Percentiles rank a stretch among this genome's conserved stretches.
Conservation (phyloP, 2,113 vertebrate genomes). For the Apeltes quadracus region DNA sequence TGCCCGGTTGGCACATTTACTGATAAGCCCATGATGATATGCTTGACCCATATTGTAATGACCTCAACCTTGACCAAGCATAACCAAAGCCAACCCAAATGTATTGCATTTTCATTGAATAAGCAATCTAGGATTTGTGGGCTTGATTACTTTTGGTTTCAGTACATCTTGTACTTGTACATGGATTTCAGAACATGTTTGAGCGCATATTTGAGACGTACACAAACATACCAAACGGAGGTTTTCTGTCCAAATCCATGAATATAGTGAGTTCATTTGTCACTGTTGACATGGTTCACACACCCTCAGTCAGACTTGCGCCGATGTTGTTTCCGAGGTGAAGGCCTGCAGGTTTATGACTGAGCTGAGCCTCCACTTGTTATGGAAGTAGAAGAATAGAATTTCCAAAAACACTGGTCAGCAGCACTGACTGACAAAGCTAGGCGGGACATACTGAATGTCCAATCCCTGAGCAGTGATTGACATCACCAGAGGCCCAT, state of each 20-base stretch:
- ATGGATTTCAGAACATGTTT: neutral
- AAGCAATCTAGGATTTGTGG: neutral
- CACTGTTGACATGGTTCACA: conserved; percentile 6
- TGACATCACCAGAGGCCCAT: conserved; percentile 32
- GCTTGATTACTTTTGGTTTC: neutral
- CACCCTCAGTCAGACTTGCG: neutral
- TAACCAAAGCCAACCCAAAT: neutral
- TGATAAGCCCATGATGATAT: conserved; percentile 5
- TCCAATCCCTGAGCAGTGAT: conserved; percentile 27
- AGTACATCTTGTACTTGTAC: neutral
- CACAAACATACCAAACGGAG: conserved; percentile 20
- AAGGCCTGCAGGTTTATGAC: neutral
- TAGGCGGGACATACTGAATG: conserved; percentile 13
- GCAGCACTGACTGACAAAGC: conserved; percentile 9
- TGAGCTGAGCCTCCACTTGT: neutral
- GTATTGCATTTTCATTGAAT: neutral
- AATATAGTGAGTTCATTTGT: neutral
- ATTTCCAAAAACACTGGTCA: conserved; percentile 11
- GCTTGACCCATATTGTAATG: conserved; percentile 8
- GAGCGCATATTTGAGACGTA: neutral
- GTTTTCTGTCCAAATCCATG: neutral
- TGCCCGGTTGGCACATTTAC: neutral
- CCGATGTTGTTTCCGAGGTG: neutral
- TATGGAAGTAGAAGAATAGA: neutral
- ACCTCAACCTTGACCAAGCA: conserved; percentile 1